Evolutionary conservation across 2,797 vertebrate genomes (phyloP), one percentile per base, ranked within the genome.

Genomic region (Rhynchotus rufescens): DNA sequence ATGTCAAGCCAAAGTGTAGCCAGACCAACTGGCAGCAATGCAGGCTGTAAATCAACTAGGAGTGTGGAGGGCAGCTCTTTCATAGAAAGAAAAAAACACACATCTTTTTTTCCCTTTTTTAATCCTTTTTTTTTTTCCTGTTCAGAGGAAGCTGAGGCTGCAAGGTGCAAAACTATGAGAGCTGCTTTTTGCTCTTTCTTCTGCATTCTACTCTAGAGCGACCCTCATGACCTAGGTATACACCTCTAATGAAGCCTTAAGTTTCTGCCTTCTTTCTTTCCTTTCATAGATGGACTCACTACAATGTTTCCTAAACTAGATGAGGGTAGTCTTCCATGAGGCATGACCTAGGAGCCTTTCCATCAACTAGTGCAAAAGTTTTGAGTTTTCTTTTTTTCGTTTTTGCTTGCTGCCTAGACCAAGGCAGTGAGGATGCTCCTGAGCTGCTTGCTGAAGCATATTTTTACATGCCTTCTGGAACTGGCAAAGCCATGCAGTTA

Each of bases 381-480:
- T 9, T 59, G 42, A 78, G 20, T 40, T 17, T 45, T 44, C 49
- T 36, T 49, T 36, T 72, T 66, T 72, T 28, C 40, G 38, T 36
- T 72, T 60, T 72, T 28, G 40, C 40, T 28, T 54, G 26, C 28
- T 54, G 52, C 17, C 36, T 32, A 61, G 56, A 68, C 9, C 47
- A 52, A 15, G 6, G n/a, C n/a, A 87, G 9, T 22, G 16, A 85
- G 17, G 36, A 71, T 67, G 6, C 60, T 36, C 19, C 44, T 16
- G 10, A 64, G 7, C 11, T 86, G 23, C 21, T 81, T 73, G 51
- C 23, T 10, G 56, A 84, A 66, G 34, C 1, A 3, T 21, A 47
- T 88, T 79, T 69, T 91, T 71, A 57, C 80, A 84, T 80, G 57
- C 16, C 32, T 84, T 82, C 52, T 74, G 52, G 79, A 75, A 16